Conservation (phyloP, 1,140 invertebrate species). For the Rhagoletis zephyria region DNA sequence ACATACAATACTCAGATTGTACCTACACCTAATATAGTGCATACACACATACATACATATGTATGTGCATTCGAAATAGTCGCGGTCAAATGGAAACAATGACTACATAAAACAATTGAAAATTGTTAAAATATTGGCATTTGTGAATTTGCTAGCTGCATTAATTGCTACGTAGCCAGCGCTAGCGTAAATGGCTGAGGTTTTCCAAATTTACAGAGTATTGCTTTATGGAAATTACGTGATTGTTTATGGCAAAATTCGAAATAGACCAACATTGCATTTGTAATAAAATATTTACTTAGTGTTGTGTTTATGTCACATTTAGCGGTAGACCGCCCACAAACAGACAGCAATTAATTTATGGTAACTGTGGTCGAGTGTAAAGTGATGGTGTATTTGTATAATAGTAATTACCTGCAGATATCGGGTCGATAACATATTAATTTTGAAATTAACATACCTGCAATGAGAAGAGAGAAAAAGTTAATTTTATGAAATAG, state of each 20-base stretch:
- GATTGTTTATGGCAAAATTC: background rate
- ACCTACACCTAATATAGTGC: background rate
- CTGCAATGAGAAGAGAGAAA: constrained; percentile 8
- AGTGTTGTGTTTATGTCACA: background rate
- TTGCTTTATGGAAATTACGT: background rate
- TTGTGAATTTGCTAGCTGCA: background rate
- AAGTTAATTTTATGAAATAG: background rate
- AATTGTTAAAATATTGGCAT: constrained; percentile 18
- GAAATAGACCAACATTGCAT: background rate
- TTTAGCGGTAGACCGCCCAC: constrained; percentile 30
- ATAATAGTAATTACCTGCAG: constrained; percentile 11
- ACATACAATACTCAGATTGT: too few species aligned
- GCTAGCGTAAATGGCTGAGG: background rate
- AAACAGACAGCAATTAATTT: constrained; percentile 40
- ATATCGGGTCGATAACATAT: background rate
- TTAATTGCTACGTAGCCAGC: background rate
- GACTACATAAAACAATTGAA: constrained; percentile 16
- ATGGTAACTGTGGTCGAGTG: background rate
- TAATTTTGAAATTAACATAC: background rate
- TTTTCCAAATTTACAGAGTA: background rate
- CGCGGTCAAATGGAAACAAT: constrained; percentile 24
- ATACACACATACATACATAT: background rate
- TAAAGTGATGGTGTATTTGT: background rate
- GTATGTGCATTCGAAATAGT: background rate
- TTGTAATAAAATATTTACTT: background rate